Conservation (phyloP, 2,888 invertebrate species). For the Microctonus brassicae region DNA sequence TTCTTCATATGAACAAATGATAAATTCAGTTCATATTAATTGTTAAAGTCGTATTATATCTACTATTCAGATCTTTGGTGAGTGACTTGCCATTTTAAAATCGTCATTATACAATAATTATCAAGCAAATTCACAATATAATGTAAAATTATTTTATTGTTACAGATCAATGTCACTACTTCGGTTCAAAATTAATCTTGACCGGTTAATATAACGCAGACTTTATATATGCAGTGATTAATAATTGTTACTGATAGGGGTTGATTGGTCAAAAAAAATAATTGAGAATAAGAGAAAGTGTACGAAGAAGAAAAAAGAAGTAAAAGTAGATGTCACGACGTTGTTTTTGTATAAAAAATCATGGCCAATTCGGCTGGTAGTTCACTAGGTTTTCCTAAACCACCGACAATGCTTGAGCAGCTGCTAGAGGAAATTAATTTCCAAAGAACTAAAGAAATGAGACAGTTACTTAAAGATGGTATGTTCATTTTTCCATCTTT, state of each 20-base stretch:
- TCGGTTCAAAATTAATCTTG: background rate
- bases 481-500: too few relatives aligned
- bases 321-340: background rate
- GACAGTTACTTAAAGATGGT: slow-evolving; percentile 91
- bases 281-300: too few relatives aligned
- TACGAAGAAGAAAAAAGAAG: background rate
- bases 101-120: too few relatives aligned
- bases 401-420: slow-evolving; percentile 85
- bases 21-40: too few relatives aligned
- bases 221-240: background rate
- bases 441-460: slow-evolving; percentile 91
- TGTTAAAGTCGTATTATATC: too few relatives aligned
- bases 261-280: too few relatives aligned
- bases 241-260: background rate
- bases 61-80: too few relatives aligned
- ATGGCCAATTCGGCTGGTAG: slow-evolving; percentile 64
- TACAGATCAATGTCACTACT: too few relatives aligned
- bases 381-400: slow-evolving; percentile 66
- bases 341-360: background rate
- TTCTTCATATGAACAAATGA: too few relatives aligned
- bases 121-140: too few relatives aligned
- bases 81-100: too few relatives aligned
- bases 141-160: too few relatives aligned
- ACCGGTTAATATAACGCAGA: background rate
- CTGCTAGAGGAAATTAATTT: slow-evolving; percentile 92